Conservation (phyloP, 2,888 invertebrate species). For the Trilocha varians region DNA sequence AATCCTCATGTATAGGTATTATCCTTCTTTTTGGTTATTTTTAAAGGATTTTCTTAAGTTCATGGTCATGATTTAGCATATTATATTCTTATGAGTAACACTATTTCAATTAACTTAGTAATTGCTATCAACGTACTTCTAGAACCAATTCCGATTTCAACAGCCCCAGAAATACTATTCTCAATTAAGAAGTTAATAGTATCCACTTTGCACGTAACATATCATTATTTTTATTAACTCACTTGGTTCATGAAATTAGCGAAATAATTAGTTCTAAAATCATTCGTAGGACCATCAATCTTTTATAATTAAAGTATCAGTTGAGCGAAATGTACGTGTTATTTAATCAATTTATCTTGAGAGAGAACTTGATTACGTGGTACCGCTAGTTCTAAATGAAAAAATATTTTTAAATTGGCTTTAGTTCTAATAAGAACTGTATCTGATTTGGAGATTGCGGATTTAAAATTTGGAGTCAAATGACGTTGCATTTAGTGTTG, state of each 20-base stretch:
- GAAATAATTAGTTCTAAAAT: background rate
- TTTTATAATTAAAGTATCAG: background rate
- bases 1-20: too few species aligned
- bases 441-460: background rate
- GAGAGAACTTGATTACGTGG: conserved; percentile 23
- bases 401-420: conserved; percentile 3
- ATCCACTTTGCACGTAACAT: background rate
- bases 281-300: background rate
- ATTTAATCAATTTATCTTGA: conserved; percentile 27
- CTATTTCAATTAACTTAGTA: too few species aligned
- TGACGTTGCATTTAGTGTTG: too few species aligned
- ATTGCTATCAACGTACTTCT: too few species aligned
- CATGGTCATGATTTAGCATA: too few species aligned
- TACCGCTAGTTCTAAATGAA: conserved; percentile 22
- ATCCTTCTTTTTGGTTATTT: too few species aligned
- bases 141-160: too few species aligned
- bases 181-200: too few species aligned
- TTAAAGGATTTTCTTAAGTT: too few species aligned
- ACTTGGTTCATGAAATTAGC: background rate
- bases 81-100: too few species aligned
- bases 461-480: too few species aligned
- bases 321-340: background rate
- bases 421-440: background rate
- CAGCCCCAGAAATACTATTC: too few species aligned
- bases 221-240: background rate